Evolutionary conservation across 1,140 invertebrate genomes (phyloP).

Genomic region (Papilio polyxenes): DNA sequence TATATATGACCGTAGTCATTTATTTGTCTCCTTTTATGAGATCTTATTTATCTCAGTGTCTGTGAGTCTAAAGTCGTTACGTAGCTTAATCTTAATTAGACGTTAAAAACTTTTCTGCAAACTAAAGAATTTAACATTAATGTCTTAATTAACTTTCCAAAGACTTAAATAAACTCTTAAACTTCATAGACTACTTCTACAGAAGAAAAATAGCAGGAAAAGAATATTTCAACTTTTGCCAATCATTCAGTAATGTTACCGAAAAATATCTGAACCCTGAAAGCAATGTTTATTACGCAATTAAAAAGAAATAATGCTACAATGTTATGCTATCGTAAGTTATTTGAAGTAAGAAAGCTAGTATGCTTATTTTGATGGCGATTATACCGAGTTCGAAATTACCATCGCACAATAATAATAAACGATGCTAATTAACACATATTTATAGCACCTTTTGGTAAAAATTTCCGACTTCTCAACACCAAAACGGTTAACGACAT

Average conservation of each 20-base stretch:
- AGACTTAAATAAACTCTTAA: not conserved
- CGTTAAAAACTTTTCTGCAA: not conserved
- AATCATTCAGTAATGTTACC: not conserved
- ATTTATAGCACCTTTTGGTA: not conserved
- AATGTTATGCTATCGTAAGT: slow-evolving; percentile 2
- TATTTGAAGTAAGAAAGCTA: not conserved
- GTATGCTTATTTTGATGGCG: not conserved
- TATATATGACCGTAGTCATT: too few relatives aligned
- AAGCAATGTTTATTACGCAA: slow-evolving; percentile 9
- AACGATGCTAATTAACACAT: not conserved
- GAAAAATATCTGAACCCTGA: not conserved
- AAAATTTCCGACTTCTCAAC: not conserved
- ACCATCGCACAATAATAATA: not conserved
- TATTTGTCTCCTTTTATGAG: not conserved
- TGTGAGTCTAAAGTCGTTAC: not conserved
- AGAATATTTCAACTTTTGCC: not conserved
- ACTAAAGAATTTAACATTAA: not conserved
- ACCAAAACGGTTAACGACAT: not conserved
- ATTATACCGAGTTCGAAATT: not conserved
- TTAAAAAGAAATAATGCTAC: slow-evolving; percentile 14
- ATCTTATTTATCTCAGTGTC: not conserved
- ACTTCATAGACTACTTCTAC: not conserved
- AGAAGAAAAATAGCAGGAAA: not conserved
- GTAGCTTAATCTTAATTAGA: not conserved
- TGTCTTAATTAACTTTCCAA: not conserved